These are phyloP conservation scores for Microhierax caerulescens DNA, from an alignment of 2,797 vertebrate genomes.

Conservation along the genomic window DNA sequence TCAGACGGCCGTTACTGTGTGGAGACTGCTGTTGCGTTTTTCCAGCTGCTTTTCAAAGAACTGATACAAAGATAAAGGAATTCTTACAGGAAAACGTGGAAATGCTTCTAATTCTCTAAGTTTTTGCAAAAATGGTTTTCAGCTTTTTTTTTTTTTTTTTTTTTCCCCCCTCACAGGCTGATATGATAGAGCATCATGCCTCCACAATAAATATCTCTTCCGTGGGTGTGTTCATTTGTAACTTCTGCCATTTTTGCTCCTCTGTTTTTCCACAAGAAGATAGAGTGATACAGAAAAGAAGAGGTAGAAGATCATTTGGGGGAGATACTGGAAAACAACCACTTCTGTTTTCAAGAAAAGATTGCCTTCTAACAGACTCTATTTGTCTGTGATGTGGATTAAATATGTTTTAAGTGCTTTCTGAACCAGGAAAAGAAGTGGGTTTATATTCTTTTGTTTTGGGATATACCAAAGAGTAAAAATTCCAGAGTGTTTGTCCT, in stretches of 20 bases:
- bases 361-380: neutral
- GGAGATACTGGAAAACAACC: neutral
- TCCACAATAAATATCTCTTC: neutral
- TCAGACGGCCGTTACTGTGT: neutral
- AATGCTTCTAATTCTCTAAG: neutral
- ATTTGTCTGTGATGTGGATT: neutral
- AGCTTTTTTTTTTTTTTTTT: neutral
- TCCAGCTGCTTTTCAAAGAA: neutral
- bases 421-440: neutral
- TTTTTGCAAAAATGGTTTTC: neutral
- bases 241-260: neutral
- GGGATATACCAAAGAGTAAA: accelerated
- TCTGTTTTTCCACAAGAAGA: neutral
- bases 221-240: neutral
- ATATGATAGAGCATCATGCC: neutral
- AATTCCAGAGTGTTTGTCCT: neutral
- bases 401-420: neutral
- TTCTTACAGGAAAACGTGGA: neutral
- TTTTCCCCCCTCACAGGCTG: neutral
- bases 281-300: neutral
- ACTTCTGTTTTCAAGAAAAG: neutral
- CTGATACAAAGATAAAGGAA: neutral
- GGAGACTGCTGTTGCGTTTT: neutral
- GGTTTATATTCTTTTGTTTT: neutral
- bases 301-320: neutral